A percentile compares a stretch with the other conserved stretches of the same genome.
Evolutionary conservation across 2,888 invertebrate species (phyloP).

Genomic region (Quadroppia sp.): DNA sequence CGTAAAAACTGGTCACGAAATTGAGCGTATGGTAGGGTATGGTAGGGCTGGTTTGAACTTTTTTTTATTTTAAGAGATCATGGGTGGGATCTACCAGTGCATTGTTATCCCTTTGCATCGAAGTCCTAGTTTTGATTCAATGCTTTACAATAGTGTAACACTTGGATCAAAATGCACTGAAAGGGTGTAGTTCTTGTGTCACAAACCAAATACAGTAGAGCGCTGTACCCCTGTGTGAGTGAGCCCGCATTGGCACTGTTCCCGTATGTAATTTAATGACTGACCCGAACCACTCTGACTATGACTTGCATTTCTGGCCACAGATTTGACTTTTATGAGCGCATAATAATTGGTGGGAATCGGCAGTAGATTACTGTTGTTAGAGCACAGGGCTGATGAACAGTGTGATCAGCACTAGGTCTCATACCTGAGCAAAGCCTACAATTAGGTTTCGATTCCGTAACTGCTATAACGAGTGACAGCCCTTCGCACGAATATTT

Average conservation of each 20-base stretch:
- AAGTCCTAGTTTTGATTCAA: slow-evolving; percentile 17
- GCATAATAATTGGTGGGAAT: slow-evolving; percentile 26
- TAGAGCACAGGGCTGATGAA: slow-evolving; percentile 21
- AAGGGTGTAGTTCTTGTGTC: slow-evolving; percentile 34
- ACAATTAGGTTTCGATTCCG: background rate
- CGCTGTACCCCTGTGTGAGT: background rate
- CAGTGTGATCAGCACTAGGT: background rate
- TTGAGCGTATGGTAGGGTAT: slow-evolving; percentile 29
- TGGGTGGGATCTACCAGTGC: slow-evolving; percentile 21
- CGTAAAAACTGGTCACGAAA: slow-evolving; percentile 29
- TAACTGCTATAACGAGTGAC: background rate
- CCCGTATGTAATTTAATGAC: slow-evolving; percentile 30
- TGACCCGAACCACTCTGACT: background rate
- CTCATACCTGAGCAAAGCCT: slow-evolving; percentile 3
- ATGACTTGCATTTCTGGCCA: slow-evolving; percentile 19
- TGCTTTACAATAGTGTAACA: slow-evolving; percentile 19
- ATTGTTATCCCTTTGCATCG: slow-evolving; percentile 31
- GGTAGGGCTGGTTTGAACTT: slow-evolving; percentile 29
- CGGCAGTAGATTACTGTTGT: slow-evolving; percentile 26
- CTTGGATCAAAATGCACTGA: background rate
- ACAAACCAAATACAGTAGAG: background rate
- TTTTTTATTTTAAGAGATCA: slow-evolving; percentile 31
- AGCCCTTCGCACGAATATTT: background rate
- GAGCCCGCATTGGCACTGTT: slow-evolving; percentile 19
- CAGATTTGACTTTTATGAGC: slow-evolving; percentile 23